Conservation (phyloP, 2,888 invertebrate genomes). For the Linnaemya tessellans region DNA sequence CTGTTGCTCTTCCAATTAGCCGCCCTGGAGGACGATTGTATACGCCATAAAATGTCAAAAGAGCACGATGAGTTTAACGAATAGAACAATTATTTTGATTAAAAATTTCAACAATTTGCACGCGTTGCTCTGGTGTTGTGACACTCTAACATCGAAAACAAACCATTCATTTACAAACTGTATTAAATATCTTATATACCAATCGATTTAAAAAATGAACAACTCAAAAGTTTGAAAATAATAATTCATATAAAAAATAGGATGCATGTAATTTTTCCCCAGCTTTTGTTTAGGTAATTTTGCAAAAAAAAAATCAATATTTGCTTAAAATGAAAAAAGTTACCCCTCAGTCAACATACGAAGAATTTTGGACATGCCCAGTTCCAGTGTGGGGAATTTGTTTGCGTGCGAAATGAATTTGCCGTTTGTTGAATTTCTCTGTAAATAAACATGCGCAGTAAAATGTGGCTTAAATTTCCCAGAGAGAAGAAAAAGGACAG, state of each 20-base stretch:
- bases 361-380: conserved; percentile 57
- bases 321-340: conserved; percentile 13
- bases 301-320: conserved; percentile 63
- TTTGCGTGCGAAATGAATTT: conserved; percentile 14
- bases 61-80: too few relatives aligned
- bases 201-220: conserved; percentile 4
- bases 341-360: conserved; percentile 49
- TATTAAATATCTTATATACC: neutral
- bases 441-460: conserved; percentile 42
- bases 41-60: too few relatives aligned
- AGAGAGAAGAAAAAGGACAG: conserved; percentile 62
- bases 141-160: neutral
- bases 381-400: conserved; percentile 60
- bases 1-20: too few relatives aligned
- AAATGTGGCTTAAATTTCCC: neutral
- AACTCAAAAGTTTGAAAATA: neutral
- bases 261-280: conserved; percentile 48
- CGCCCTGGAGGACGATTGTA: too few relatives aligned
- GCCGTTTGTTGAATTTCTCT: conserved; percentile 49
- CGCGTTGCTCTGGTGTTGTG: too few relatives aligned
- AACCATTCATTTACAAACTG: conserved; percentile 30
- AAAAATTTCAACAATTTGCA: too few relatives aligned
- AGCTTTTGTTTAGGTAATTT: neutral
- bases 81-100: too few relatives aligned
- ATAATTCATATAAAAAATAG: conserved; percentile 30